Base-by-base conservation (phyloP, 2,797 vertebrate species). In the Phaenicophaeus curvirostris region DNA sequence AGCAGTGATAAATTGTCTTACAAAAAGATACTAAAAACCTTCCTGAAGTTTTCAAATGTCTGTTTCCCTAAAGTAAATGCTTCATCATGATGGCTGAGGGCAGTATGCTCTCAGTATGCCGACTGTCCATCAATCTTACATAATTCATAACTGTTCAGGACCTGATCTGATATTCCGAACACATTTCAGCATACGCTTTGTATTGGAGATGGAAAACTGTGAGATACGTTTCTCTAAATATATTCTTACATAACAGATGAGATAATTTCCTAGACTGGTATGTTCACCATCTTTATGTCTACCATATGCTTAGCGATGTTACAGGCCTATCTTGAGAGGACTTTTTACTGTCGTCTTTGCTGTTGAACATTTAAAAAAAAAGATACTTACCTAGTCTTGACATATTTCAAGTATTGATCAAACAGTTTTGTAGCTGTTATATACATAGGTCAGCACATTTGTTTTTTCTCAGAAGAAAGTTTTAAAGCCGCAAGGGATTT, bases 401-500 rank as follows among this genome's bases (percentile, higher is more conserved):
- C 15, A 2, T 84, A 76, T 81, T 74, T 76, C 71, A 66, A 62
- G 62, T 75, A 42, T 11, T 63, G 33, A 51, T 95, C 35, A 67
- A 93, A 90, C 84, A 80, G 55, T 68, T 80, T 82, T 81, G 78
- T 75, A 42, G 50, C 20, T 58, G 61, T 48, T 90, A 79, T 55
- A 82, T 92, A 78, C 87, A 13, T 28, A 87, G 90, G 92, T 91
- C 92, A 80, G 86, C 63, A 90, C n/a, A 66, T 91, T 74, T 46
- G 20, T 71, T 93, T 95, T 80, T 94, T 81, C 88, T 93, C 33
- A 88, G 88, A 62, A 85, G 54, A 61, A 83, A 42, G 50, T 66
- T 95, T 90, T 48, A 74, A 83, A 90, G 72, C 81, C 96, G 65
- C 73, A 72, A 95, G 72, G 84, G 80, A 86, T 87, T 96, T 90